A percentile compares a stretch with the other conserved stretches of the same genome.
Conservation (phyloP, 2,113 vertebrate genomes). For the Amazona vittata region DNA sequence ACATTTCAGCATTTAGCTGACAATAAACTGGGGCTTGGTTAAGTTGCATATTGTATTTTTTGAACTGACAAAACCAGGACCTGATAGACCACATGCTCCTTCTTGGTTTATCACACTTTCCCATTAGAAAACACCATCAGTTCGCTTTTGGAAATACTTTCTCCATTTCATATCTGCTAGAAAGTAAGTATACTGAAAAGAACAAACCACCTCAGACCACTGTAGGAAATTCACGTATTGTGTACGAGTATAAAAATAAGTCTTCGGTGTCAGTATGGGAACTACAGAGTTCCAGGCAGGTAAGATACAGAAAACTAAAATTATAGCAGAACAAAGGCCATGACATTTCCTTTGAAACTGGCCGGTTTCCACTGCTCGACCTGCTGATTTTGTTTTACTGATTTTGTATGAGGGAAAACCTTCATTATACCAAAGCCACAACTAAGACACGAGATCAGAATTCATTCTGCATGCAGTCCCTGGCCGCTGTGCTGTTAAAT, state of each 20-base stretch:
- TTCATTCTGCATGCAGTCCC: conserved; percentile 67
- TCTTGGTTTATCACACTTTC: neutral
- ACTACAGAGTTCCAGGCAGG: neutral
- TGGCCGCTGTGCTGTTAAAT: conserved; percentile 77
- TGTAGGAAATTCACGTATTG: neutral
- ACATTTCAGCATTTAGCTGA: conserved; percentile 32
- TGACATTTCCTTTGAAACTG: neutral
- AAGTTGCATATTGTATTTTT: conserved; percentile 9
- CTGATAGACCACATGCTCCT: neutral
- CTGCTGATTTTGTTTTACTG: neutral
- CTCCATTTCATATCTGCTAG: neutral
- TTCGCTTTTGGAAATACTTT: neutral
- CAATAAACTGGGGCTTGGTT: neutral
- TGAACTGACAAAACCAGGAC: conserved; percentile 21
- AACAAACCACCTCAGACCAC: neutral
- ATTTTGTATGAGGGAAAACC: neutral
- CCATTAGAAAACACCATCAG: neutral
- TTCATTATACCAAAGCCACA: neutral
- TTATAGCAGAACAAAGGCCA: neutral
- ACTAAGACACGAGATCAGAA: conserved; percentile 45
- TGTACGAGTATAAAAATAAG: conserved; percentile 1
- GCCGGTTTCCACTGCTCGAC: neutral
- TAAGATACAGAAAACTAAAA: neutral
- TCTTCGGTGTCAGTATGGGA: neutral
- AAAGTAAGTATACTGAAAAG: conserved; percentile 5